Evolutionary conservation across 2,888 invertebrate genomes (phyloP).

Genomic region (Fragum sueziense): DNA sequence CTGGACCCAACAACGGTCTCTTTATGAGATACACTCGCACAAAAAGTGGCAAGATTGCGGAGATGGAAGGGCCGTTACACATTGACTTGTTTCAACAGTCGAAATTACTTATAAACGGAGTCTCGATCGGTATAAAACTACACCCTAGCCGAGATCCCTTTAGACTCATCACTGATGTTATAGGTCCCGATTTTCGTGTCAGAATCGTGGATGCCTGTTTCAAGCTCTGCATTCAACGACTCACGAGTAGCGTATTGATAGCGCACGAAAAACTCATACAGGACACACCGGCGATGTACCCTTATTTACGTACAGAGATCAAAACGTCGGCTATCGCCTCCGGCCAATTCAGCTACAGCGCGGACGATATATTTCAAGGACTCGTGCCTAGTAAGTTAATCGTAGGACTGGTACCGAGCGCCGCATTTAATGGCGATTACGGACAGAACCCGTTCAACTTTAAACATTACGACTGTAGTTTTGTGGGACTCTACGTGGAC

Average conservation of each 20-base stretch:
- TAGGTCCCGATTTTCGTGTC: conserved; percentile 21
- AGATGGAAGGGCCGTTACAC: conserved; percentile 42
- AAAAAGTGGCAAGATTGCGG: conserved; percentile 36
- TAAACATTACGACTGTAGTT: conserved; percentile 38
- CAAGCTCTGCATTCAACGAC: conserved; percentile 47
- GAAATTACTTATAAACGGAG: conserved; percentile 42
- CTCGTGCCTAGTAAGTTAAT: conserved; percentile 33
- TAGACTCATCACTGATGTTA: conserved; percentile 31
- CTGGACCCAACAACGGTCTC: conserved; percentile 41
- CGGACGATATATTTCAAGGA: conserved; percentile 41
- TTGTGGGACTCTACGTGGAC: conserved; percentile 42
- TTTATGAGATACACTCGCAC: conserved; percentile 20
- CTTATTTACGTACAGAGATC: conserved; percentile 37
- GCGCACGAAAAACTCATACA: conserved; percentile 39
- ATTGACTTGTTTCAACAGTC: conserved; percentile 48
- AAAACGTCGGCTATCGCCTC: conserved; percentile 47
- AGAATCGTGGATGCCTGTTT: conserved; percentile 48
- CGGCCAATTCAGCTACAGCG: conserved; percentile 43
- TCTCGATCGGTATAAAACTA: conserved; percentile 45
- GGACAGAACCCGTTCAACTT: conserved; percentile 48
- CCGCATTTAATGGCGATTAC: conserved; percentile 40
- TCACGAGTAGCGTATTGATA: conserved; percentile 32
- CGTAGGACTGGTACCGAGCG: conserved; percentile 35
- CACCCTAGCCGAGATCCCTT: conserved; percentile 41
- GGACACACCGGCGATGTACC: conserved; percentile 40